phyloP scores from a whole-genome alignment of 2,113 vertebrate genomes.

The Recurvirostra avosetta region DNA sequence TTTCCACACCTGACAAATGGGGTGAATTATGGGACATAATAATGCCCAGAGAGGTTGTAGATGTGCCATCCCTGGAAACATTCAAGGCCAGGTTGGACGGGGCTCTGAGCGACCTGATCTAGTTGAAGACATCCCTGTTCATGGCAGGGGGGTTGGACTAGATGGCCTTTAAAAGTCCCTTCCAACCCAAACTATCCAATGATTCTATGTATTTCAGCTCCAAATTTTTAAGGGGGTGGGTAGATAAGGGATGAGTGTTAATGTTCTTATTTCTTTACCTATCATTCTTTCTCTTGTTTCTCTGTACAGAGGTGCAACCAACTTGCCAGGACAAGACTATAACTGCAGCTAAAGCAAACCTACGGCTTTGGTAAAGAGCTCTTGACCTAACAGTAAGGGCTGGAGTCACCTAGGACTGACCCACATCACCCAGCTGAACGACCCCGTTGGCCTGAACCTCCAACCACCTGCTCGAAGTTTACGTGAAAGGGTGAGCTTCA shows the following conservation, averaged over 20 bases:
- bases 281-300: not conserved
- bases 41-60: too few species aligned
- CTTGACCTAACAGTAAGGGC: not conserved
- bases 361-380: not conserved
- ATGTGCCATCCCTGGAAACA: too few species aligned
- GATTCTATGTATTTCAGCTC: not conserved
- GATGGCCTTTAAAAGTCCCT: too few species aligned
- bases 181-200: not conserved
- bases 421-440: not conserved
- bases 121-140: too few species aligned
- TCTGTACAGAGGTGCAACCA: not conserved
- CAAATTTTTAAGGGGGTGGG: not conserved
- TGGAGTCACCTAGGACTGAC: not conserved
- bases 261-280: not conserved
- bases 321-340: not conserved
- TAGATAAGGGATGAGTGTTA: not conserved
- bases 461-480: not conserved
- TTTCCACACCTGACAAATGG: not conserved
- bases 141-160: too few species aligned
- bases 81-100: too few species aligned
- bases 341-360: not conserved
- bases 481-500: fast-evolving
- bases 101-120: too few species aligned
- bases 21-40: not conserved
- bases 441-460: not conserved